Percentiles rank a stretch among this genome's conserved stretches.
phyloP scores from a whole-genome alignment of 1,140 invertebrate species.

The Lucilia sericata region DNA sequence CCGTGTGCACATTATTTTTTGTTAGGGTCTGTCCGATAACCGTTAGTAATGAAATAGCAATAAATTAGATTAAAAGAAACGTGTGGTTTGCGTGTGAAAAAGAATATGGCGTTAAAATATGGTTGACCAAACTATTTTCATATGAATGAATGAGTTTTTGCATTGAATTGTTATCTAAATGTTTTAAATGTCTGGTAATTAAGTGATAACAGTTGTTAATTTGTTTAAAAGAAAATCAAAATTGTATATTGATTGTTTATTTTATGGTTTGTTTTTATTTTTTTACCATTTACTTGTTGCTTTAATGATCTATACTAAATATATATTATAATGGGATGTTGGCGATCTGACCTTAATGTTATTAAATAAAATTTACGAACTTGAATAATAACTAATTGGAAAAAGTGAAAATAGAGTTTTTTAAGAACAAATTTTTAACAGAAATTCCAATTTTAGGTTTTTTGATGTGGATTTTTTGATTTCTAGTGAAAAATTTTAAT shows the following conservation, averaged over 20 bases:
- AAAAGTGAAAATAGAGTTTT: too few species aligned
- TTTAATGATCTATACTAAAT: too few species aligned
- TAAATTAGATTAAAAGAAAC: background rate
- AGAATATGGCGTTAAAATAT: conserved; percentile 4
- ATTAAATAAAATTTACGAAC: too few species aligned
- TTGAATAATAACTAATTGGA: too few species aligned
- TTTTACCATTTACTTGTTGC: too few species aligned
- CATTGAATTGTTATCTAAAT: background rate
- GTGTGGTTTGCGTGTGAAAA: conserved; percentile 3
- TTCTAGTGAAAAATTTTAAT: too few species aligned
- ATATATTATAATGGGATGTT: too few species aligned
- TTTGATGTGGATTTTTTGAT: too few species aligned
- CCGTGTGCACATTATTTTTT: background rate
- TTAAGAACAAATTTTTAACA: too few species aligned
- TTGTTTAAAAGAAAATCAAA: background rate
- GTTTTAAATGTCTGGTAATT: background rate
- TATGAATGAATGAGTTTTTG: background rate
- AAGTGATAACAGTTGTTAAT: background rate
- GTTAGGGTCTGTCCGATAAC: background rate
- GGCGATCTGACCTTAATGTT: too few species aligned
- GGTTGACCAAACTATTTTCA: background rate
- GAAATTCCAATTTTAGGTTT: too few species aligned
- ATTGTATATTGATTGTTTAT: conserved; percentile 17
- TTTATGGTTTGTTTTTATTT: too few species aligned
- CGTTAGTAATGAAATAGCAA: background rate